Base-by-base conservation (phyloP, 2,113 vertebrate genomes). In the Colius striatus region DNA sequence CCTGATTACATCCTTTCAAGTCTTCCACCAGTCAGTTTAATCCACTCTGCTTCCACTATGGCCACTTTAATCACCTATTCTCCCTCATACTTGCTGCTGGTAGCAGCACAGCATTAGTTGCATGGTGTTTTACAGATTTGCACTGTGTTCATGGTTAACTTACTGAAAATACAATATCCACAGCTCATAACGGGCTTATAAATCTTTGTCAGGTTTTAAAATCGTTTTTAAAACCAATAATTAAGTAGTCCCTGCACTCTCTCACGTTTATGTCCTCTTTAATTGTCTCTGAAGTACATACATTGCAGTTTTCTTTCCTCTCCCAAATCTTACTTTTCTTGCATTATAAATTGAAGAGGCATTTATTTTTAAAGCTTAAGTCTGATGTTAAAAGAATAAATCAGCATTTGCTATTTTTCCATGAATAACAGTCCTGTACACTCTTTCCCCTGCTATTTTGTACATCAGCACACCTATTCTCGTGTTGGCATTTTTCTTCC, bases 1-100 rank as follows among this genome's bases (percentile, higher is more conserved):
- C 30, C 43, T 29, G 14, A 53, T 2, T 38, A 30, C 8, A 84
- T 53, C 0, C 0, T 58, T 63, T 48, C 16, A 30, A 34, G 16
- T n/a, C 54, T 70, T 72, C 26, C 36, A 84, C n/a, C 20, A 78
- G 38, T 10, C 43, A 79, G 7, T 43, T 88, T 53, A 66, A 50
- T 26, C 13, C 38, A 70, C 13, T 4, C 5, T 17, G 41, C 11
- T 76, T 80, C 76, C 38, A 83, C 13, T 19, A 58, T 1, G 4
- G 60, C 26, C 23, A 38, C 23, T 66, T 81, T 3, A 66, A 65
- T 60, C 11, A 5, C 19, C 9, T 78, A 8, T 72, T 60, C 54
- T 47, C 32, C 47, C 36, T 73, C 53, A 57, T 15, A 32, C 20
- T 71, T 16, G 57, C 29, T 29, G 13, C 20, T 61, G 53, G 10